Base-by-base conservation (phyloP, 2,113 vertebrate genomes). In the Phyllostomus hastatus region DNA sequence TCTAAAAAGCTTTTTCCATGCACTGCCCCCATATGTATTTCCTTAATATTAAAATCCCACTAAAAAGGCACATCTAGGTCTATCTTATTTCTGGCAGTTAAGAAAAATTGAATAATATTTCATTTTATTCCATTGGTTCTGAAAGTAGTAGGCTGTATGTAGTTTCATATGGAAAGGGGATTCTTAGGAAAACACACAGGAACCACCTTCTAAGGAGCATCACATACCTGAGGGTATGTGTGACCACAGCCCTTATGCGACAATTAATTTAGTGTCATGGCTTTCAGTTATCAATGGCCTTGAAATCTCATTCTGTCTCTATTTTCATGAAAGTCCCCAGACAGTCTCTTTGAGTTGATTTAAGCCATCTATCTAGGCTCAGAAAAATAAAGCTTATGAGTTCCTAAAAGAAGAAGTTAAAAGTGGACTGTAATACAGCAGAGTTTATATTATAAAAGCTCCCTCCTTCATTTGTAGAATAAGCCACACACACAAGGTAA, bases 301-400 rank as follows among this genome's bases (percentile, higher is more conserved):
- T 97, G 72, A 97, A 92, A 96, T 95, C 54, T 82, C 72, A 95
- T 96, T 97, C 72, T 96, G 90, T 80, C 61, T 92, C 41, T 66
- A 70, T 96, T 95, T 88, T 92, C 78, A 93, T 41, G 57, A 94
- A 83, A 33, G 43, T 46, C 76, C 43, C 54, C 70, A 86, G 50
- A 94, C 12, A 82, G 80, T 59, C 69, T 52, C 59, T 80, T 69
- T 52, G 81, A 70, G 93, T 86, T 82, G 54, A 59, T 35, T 70
- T 41, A 91, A 93, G 89, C 81, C 94, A 97, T 95, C 94, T 96
- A 91, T 72, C 81, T 76, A 94, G 80, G 28, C 50, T 85, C 57
- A 54, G 48, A 79, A 88, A 90, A 96, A 94, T n/a, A 73, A 87
- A 12, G 69, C 28, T 70, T 69, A 5, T 64, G 69, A 88, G 17